These are phyloP conservation scores for Tenebrio molitor DNA, from an alignment of 1,140 invertebrate species.

Conservation along the genomic window DNA sequence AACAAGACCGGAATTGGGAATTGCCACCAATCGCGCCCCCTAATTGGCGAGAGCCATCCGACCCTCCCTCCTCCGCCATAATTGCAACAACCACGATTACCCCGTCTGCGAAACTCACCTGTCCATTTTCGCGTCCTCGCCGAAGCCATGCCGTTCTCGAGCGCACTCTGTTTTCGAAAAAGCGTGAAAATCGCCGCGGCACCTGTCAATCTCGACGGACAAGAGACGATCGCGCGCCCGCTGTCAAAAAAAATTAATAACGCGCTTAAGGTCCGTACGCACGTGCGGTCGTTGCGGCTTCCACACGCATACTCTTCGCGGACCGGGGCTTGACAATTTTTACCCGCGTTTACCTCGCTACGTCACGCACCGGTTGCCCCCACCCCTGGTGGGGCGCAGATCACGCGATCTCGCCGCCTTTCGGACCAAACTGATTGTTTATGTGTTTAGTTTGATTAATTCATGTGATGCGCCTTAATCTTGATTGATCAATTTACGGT, in stretches of 20 bases:
- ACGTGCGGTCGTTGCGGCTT: background rate
- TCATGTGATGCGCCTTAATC: conserved; percentile 16
- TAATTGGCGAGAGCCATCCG: too few relatives aligned
- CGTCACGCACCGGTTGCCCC: conserved; percentile 37
- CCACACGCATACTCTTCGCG: conserved; percentile 1
- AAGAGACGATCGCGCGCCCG: too few relatives aligned
- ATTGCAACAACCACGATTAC: too few relatives aligned
- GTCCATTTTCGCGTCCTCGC: conserved; percentile 43
- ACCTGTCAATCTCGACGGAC: too few relatives aligned
- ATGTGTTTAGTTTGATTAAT: conserved; percentile 10
- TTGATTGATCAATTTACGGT: conserved; percentile 10
- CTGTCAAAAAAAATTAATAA: too few relatives aligned
- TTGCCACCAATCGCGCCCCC: too few relatives aligned
- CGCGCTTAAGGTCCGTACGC: background rate
- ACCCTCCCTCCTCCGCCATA: conserved; percentile 20
- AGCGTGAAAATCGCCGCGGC: too few relatives aligned
- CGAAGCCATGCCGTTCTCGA: conserved; percentile 23
- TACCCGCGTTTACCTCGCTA: conserved; percentile 23
- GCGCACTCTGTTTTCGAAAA: background rate
- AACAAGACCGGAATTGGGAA: too few relatives aligned
- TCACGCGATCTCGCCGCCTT: conserved; percentile 15
- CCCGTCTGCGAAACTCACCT: too few relatives aligned
- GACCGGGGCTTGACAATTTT: conserved; percentile 22
- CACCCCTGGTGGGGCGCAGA: background rate
- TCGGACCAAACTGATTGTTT: background rate